Conservation (phyloP, 2,888 invertebrate genomes). For the Xanthorhoe spadicearia region DNA sequence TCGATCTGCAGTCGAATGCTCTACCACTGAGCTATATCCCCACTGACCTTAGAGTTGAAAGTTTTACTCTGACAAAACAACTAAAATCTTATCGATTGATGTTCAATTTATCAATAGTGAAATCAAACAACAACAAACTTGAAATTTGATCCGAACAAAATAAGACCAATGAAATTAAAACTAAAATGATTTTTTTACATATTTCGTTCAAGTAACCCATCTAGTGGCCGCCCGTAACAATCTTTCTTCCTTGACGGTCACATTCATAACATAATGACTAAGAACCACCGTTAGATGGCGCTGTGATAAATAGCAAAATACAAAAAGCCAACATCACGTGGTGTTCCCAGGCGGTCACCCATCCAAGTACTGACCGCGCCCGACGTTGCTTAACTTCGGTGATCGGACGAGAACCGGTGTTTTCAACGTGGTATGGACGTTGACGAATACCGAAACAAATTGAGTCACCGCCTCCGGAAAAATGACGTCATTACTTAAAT, state of each 20-base stretch:
- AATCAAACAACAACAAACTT: not conserved
- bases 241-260: not conserved
- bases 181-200: not conserved
- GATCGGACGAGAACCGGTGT: slow-evolving; percentile 78
- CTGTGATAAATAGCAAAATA: not conserved
- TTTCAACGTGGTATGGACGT: slow-evolving; percentile 62
- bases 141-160: no score
- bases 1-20: slow-evolving; percentile 80
- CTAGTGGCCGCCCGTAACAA: not conserved
- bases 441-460: slow-evolving; percentile 27
- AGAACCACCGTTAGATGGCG: not conserved
- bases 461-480: not conserved
- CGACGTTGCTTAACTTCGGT: slow-evolving; percentile 77
- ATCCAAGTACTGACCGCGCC: slow-evolving; percentile 80
- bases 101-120: not conserved
- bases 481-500: not conserved
- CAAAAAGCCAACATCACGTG: slow-evolving; percentile 47
- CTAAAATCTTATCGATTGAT: not conserved
- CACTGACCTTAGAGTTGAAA: slow-evolving; percentile 29
- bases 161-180: no score
- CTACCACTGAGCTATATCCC: slow-evolving; percentile 80
- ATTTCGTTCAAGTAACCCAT: not conserved
- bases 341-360: slow-evolving; percentile 77
- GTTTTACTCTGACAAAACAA: slow-evolving; percentile 43
- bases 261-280: not conserved